Base-by-base conservation (phyloP, 2,797 vertebrate species). In the Syncerus caffer region DNA sequence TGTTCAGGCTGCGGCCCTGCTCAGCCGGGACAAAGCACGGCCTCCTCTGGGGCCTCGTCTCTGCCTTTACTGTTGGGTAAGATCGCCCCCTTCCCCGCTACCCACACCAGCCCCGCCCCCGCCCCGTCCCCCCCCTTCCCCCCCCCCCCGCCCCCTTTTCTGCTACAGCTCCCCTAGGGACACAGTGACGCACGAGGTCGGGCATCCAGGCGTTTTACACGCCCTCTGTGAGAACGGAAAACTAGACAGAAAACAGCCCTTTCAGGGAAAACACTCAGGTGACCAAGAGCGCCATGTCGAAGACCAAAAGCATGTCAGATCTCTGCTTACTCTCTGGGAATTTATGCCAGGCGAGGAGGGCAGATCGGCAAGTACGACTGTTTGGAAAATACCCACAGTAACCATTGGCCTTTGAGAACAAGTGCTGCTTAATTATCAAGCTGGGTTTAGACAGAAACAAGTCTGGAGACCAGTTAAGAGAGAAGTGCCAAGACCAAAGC, bases 11-110 rank as follows among this genome's bases (percentile, higher is more conserved):
- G 86, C 19, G 16, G 82, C 50, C 67, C 76, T 7, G 29, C 38
- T 0, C 64, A 50, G 3, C 13, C 1, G 1, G 0, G 9, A 14
- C 45, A 31, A 2, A 19, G 6, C 38, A 15, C 42, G 2, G 38
- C 3, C 34, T 34, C 31, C 76, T 53, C 21, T 19, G 0, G 0
- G 4, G 19, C 80, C 60, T 74, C 76, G 16, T 47, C 9, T 34
- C 16, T 1, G 38, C 64, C 17, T 34, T 25, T n/a, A 67, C 57
- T 38, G 21, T 51, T 19, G 27, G n/a, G 27, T 31, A 87, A 42
- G 47, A 23, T 25, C 51, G 57, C 58, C 55, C 50, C 45, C 50
- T 64, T 8, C 62, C 15, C 62, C 1, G 60, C 57, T 57, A 25
- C 55, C 9, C 8, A 1, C 55, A 42, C 42, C 42, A 42, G 42